Evolutionary conservation across 2,888 invertebrate species (phyloP).

Genomic region (Diarsia rubi): DNA sequence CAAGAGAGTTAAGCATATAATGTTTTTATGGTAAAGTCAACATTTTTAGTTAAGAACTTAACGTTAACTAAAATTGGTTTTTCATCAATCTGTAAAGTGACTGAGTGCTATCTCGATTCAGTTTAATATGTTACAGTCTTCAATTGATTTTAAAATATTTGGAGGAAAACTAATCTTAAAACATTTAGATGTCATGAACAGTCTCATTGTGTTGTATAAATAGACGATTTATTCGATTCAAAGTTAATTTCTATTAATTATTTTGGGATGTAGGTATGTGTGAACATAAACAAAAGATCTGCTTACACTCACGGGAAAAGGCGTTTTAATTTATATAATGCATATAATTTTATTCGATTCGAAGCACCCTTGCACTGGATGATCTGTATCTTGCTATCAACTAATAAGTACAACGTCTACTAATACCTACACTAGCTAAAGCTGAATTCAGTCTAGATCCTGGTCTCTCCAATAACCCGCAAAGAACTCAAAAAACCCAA

Average conservation of each 20-base stretch:
- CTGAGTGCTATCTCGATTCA: background rate
- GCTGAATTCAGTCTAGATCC: background rate
- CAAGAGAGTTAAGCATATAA: slow-evolving; percentile 2
- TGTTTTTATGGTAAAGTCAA: background rate
- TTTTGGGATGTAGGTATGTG: background rate
- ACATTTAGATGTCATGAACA: too few relatives aligned
- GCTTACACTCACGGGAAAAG: background rate
- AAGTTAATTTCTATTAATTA: background rate
- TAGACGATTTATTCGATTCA: background rate
- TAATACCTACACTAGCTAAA: background rate
- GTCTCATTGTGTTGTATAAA: background rate
- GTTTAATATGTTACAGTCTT: background rate
- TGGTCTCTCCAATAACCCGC: background rate
- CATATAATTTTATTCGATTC: background rate
- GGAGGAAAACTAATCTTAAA: too few relatives aligned
- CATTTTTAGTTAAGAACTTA: background rate
- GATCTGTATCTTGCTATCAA: background rate
- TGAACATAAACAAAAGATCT: background rate
- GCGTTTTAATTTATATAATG: background rate
- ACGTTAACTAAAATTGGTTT: background rate
- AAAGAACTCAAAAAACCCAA: slow-evolving; percentile 49
- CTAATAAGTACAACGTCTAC: too few relatives aligned
- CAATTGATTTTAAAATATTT: background rate
- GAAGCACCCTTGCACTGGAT: background rate
- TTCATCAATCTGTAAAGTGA: background rate